Base-by-base conservation (phyloP, 1,140 invertebrate genomes). In the Caerostris darwini region DNA sequence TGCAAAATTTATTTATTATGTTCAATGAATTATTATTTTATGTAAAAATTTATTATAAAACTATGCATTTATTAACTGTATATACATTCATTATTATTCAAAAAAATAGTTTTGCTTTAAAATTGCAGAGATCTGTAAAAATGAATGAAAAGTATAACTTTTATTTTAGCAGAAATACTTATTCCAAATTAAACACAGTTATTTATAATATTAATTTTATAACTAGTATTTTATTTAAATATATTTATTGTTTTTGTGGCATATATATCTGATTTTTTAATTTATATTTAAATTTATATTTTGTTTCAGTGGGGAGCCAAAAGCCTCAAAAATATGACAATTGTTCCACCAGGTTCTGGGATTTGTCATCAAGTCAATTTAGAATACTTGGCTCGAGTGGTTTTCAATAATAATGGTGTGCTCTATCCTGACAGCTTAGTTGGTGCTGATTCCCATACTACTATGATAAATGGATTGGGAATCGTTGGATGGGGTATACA, bases 281-380 rank as follows among this genome's bases (percentile, higher is more conserved):
- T 56, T 34, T 3, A 12, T 12, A 14, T 53, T 50, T 64, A 53
- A 50, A 53, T 14, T 61, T 91, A 17, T 4, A 3, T 81, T 54
- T 88, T 87, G n/a, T 59, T 95, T 94, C 96, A 98, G 97, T 99
- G 99, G 99, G 99, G 99, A 83, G 98, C 99, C 0, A 98, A 98
- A 95, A 98, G 99, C 0, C 98, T 99, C 95, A 96, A 98, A 95
- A 99, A 99, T 95, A 99, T 99, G 98, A 96, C 99, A 95, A 99
- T 99, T 94, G 98, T 99, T 10, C 99, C 99, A 53, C 99, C 99
- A 5, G 99, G 99, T 14, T 99, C 98, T 95, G 99, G 99, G 10
- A 99, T 99, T 94, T 98, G 99, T 0, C 99, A 99, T 96, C 99
- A 99, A 97, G 99, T 99, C 0, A 99, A 99, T 96, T 96, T 99